Evolutionary conservation across 1,140 invertebrate genomes (phyloP).

Genomic region (Nasonia longicornis): DNA sequence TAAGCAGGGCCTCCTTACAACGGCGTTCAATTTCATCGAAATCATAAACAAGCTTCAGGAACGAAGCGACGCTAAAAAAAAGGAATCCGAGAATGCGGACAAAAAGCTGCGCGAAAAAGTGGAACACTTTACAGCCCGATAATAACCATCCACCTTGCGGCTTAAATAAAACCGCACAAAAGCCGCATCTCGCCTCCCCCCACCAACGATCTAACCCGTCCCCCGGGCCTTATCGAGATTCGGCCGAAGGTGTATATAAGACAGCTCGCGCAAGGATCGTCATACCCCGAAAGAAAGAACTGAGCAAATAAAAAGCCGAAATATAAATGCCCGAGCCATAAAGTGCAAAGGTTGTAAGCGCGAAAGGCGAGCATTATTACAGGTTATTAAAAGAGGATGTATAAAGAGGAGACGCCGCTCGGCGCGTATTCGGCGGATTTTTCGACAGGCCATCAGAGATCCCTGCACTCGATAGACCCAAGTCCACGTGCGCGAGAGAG

Average conservation of each 20-base stretch:
- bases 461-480: background rate
- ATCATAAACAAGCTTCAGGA: background rate
- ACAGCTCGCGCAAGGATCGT: background rate
- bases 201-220: background rate
- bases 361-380: slow-evolving; percentile 31
- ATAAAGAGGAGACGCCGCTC: slow-evolving; percentile 18
- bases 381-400: slow-evolving; percentile 35
- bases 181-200: background rate
- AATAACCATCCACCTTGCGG: background rate
- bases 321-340: slow-evolving; percentile 31
- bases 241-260: background rate
- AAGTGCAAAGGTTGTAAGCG: slow-evolving; percentile 32
- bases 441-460: slow-evolving; percentile 31
- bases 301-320: slow-evolving; percentile 20
- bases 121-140: slow-evolving; percentile 9
- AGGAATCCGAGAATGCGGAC: background rate
- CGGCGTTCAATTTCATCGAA: background rate
- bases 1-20: background rate
- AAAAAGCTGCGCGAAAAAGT: background rate
- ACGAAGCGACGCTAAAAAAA: background rate
- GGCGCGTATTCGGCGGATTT: slow-evolving; percentile 38
- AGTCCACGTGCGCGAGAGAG: background rate
- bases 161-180: background rate
- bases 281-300: background rate
- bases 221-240: slow-evolving; percentile 13